phyloP scores from a whole-genome alignment of 2,797 vertebrate genomes.

The Hypotaenidia okinawae region DNA sequence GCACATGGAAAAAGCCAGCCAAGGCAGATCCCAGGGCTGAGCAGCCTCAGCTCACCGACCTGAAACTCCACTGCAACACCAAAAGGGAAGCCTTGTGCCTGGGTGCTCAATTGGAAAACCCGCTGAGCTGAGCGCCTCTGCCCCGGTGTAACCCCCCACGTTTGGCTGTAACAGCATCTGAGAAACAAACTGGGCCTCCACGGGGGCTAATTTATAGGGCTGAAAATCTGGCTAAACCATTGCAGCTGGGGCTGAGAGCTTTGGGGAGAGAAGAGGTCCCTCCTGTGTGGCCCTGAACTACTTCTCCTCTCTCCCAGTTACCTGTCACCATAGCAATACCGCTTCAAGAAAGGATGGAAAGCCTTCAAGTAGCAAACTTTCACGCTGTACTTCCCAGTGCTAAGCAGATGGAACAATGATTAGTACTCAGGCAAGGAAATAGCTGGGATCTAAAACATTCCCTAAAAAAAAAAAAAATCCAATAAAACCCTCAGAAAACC shows the following conservation, averaged over 20 bases:
- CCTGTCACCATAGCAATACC: not conserved
- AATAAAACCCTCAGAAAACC: not conserved
- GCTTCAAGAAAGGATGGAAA: not conserved
- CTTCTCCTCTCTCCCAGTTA: fast-evolving
- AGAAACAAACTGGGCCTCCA: not conserved
- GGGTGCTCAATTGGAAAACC: not conserved
- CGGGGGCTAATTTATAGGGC: not conserved
- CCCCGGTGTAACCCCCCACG: too few species aligned
- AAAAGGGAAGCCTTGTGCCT: fast-evolving
- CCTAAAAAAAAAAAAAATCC: not conserved
- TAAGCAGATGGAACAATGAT: not conserved
- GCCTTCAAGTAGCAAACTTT: not conserved
- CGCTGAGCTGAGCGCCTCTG: fast-evolving
- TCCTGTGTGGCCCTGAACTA: not conserved
- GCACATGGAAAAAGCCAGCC: fast-evolving
- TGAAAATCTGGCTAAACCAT: not conserved
- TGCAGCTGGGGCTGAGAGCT: not conserved
- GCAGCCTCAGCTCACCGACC: not conserved
- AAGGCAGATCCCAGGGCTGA: too few species aligned
- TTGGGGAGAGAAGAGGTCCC: fast-evolving
- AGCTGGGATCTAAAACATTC: not conserved
- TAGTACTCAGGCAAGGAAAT: not conserved
- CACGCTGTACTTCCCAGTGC: not conserved
- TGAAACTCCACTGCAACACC: not conserved
- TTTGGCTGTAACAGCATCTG: not conserved